These are phyloP conservation scores for Agonopterix subpropinquella DNA, from an alignment of 2,888 invertebrate species.

Conservation along the genomic window DNA sequence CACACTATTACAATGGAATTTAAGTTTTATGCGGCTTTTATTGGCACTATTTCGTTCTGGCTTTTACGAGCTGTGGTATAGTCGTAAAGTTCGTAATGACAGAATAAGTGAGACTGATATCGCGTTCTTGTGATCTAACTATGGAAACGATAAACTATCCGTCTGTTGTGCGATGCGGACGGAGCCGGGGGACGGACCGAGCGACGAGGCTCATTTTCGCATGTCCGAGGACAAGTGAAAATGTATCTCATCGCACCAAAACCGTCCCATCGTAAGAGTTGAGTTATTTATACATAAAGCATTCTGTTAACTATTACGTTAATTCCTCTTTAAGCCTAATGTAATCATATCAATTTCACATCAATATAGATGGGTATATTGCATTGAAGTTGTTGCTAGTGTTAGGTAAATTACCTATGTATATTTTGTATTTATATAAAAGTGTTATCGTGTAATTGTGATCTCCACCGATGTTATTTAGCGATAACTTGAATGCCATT, in stretches of 20 bases:
- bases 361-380: conserved; percentile 68
- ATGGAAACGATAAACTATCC: conserved; percentile 32
- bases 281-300: conserved; percentile 45
- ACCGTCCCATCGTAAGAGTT: conserved; percentile 5
- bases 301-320: conserved; percentile 64
- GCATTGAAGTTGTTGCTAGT: conserved; percentile 67
- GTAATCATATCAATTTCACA: conserved; percentile 66
- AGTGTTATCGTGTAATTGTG: conserved; percentile 69
- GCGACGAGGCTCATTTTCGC: conserved; percentile 1
- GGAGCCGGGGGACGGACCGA: conserved; percentile 6
- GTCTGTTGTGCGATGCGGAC: conserved; percentile 20
- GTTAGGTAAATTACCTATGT: conserved; percentile 67
- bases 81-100: conserved; percentile 67
- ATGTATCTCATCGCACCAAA: background rate
- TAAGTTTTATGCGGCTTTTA: conserved; percentile 36
- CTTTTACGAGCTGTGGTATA: conserved; percentile 54
- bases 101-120: conserved; percentile 74
- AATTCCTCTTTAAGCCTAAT: conserved; percentile 54
- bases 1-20: conserved; percentile 8
- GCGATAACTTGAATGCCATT: conserved; percentile 72
- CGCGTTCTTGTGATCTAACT: conserved; percentile 59
- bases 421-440: conserved; percentile 73
- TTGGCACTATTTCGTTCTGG: conserved; percentile 30
- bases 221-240: background rate
- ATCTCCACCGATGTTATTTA: conserved; percentile 76